Conservation (phyloP, 2,113 vertebrate species). For the Antechinus flavipes region DNA sequence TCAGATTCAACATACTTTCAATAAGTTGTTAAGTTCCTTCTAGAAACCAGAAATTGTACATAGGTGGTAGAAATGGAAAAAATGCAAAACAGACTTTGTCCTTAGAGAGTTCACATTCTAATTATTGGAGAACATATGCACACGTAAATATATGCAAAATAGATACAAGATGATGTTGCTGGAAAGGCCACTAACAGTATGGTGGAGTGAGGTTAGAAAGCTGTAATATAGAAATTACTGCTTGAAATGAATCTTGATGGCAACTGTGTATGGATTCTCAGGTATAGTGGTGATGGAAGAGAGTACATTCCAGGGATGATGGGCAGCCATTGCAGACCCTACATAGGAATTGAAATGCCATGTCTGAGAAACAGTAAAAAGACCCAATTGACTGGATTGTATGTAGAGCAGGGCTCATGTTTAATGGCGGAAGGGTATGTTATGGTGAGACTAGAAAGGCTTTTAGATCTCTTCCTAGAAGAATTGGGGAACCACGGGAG, state of each 20-base stretch:
- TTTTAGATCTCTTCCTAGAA: neutral
- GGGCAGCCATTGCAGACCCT: neutral
- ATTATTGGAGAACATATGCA: neutral
- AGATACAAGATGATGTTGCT: neutral
- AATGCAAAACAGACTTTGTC: neutral
- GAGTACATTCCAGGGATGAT: neutral
- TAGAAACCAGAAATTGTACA: neutral
- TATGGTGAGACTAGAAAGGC: neutral
- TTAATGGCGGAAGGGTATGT: neutral
- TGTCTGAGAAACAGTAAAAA: neutral
- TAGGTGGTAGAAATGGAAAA: neutral
- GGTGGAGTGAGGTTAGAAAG: neutral
- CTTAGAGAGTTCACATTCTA: neutral
- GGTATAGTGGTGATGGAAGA: too few relatives aligned
- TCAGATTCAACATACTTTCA: neutral
- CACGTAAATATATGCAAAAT: neutral
- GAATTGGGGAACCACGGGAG: neutral
- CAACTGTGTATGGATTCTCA: neutral
- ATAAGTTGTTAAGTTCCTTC: neutral
- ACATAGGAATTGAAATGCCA: neutral
- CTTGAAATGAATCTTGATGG: neutral
- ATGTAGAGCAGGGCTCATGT: neutral
- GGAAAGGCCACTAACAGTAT: neutral
- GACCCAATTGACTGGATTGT: neutral
- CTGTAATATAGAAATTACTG: neutral